Evolutionary conservation across 2,888 invertebrate genomes (phyloP).

Genomic region (Melolontha melolontha): DNA sequence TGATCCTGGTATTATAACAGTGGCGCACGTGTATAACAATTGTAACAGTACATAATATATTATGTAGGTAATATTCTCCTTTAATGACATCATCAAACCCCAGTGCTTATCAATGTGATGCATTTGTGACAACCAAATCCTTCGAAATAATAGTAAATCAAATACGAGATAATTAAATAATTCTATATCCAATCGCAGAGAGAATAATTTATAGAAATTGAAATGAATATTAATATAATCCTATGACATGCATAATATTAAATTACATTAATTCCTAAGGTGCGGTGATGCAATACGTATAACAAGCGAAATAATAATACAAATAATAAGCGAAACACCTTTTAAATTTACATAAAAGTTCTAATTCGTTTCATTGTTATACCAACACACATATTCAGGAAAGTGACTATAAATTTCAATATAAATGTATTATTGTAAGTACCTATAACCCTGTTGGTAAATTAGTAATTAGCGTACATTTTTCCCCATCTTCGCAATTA

Average conservation of each 20-base stretch:
- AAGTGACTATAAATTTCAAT: constrained; percentile 18
- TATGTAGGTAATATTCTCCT: too few species aligned
- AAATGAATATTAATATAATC: too few species aligned
- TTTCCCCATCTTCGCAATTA: constrained; percentile 11
- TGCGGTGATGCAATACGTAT: neutral
- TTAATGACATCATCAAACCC: neutral
- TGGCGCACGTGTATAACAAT: too few species aligned
- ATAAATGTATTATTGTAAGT: constrained; percentile 25
- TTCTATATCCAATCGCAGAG: neutral
- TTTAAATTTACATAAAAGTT: constrained; percentile 1
- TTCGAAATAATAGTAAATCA: neutral
- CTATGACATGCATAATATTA: neutral
- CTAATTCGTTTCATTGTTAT: neutral
- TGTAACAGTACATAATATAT: too few species aligned
- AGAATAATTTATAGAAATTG: neutral
- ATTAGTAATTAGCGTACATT: constrained; percentile 15
- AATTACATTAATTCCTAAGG: neutral
- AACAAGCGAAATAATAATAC: neutral
- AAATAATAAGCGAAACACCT: neutral
- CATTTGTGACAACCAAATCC: constrained; percentile 14
- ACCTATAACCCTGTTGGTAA: neutral
- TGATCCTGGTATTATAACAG: too few species aligned
- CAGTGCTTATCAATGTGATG: neutral
- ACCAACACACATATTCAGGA: constrained; percentile 1
- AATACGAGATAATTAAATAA: neutral